Conservation (phyloP, 2,888 invertebrate genomes). For the Conops quadrifasciatus region DNA sequence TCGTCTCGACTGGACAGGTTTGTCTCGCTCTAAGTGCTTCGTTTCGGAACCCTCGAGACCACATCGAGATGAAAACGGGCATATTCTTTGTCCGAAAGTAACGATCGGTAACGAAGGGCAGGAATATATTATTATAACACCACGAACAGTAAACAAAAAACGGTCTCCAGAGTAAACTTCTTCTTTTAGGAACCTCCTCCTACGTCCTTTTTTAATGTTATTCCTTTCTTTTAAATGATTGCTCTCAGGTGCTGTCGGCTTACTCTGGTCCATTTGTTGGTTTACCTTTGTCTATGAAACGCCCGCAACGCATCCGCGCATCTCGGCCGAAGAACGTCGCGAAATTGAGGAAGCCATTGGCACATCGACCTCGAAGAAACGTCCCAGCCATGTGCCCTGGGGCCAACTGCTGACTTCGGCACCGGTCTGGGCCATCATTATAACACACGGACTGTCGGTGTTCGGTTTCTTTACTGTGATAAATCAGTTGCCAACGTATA, state of each 20-base stretch:
- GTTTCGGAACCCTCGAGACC: too few relatives aligned
- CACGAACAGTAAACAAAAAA: too few relatives aligned
- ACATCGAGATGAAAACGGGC: too few relatives aligned
- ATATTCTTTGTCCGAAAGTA: too few relatives aligned
- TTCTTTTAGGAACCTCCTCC: too few relatives aligned
- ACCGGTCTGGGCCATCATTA: slow-evolving; percentile 86
- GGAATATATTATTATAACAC: too few relatives aligned
- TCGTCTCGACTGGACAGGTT: too few relatives aligned
- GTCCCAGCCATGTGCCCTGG: slow-evolving; percentile 80
- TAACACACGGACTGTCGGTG: slow-evolving; percentile 84
- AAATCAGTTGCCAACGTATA: slow-evolving; percentile 86
- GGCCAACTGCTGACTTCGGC: slow-evolving; percentile 72
- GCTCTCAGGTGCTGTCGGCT: slow-evolving; percentile 71
- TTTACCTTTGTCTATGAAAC: slow-evolving; percentile 82
- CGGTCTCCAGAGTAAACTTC: too few relatives aligned
- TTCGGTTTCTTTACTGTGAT: slow-evolving; percentile 90
- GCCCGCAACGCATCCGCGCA: slow-evolving; percentile 84
- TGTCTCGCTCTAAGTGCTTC: too few relatives aligned
- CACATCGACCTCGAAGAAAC: slow-evolving; percentile 69
- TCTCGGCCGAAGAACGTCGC: slow-evolving; percentile 75
- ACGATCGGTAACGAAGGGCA: too few relatives aligned
- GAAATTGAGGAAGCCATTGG: slow-evolving; percentile 79
- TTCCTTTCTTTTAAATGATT: too few relatives aligned
- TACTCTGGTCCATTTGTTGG: slow-evolving; percentile 85
- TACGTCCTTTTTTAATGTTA: too few relatives aligned